Evolutionary conservation across 2,797 vertebrate species (phyloP).

Genomic region (Anguilla marmorata): DNA sequence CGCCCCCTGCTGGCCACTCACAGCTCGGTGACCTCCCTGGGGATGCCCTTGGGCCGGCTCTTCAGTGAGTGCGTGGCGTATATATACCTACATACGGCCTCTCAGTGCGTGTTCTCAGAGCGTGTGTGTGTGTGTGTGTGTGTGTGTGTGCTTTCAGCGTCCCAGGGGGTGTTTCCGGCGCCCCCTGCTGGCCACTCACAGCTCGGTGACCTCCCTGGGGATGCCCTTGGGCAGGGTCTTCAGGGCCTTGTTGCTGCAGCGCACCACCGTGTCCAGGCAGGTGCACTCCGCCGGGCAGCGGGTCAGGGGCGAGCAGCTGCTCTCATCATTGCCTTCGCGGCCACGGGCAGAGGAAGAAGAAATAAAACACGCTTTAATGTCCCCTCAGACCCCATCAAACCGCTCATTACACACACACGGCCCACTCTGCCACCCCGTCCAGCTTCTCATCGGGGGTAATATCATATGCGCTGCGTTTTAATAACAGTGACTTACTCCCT

Average conservation of each 20-base stretch:
- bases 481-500: slow-evolving; percentile 8
- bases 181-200: slow-evolving; percentile 76
- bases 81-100: no score
- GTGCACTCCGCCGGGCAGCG: slow-evolving; percentile 93
- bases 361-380: not conserved
- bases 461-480: slow-evolving; percentile 3
- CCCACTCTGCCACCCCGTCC: not conserved
- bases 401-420: not conserved
- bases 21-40: no score
- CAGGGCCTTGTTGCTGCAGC: slow-evolving; percentile 96
- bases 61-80: no score
- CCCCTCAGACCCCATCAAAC: not conserved
- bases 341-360: no score
- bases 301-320: slow-evolving; percentile 89
- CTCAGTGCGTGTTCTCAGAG: no score
- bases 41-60: no score
- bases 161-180: no score
- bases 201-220: slow-evolving; percentile 92
- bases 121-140: no score
- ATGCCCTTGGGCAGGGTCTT: slow-evolving; percentile 88
- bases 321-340: slow-evolving; percentile 89
- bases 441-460: not conserved
- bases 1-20: no score
- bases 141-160: not conserved
- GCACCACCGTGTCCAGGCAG: slow-evolving; percentile 94